Base-by-base conservation (phyloP, 1,140 invertebrate genomes). In the Papilio dardanus region DNA sequence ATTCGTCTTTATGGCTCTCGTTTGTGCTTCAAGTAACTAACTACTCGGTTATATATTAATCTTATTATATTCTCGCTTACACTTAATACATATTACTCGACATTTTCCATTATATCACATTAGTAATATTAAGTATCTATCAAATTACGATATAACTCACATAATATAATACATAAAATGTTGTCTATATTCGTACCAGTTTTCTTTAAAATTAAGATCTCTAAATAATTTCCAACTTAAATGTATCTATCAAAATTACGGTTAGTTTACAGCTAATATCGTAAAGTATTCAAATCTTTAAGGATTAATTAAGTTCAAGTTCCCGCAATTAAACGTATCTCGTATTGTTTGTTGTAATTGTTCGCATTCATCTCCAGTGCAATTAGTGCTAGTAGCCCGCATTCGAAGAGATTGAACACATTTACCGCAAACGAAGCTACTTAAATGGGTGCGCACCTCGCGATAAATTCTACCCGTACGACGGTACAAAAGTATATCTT, bases 341-440 rank as follows among this genome's bases (percentile, higher is more conserved):
- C 74, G 69, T 71, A 69, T 69, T 76, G 71, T 78, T 54, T 42
- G 33, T 10, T 42, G 67, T 37, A 69, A 79, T 77, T 30, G 77
- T 30, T 12, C 30, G 19, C 75, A 78, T 80, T 77, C 71, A 54
- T 81, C 69, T 73, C 58, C 67, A 4, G 30, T 71, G 77, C 76
- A 79, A 81, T 81, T 79, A 79, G 71, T 74, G 62, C 42, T 24
- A 31, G 69, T 67, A 35, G 50, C 35, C 35, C 19, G 67, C 76
- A 24, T 37, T 65, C 54, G 31, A 46, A 68, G 67, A 75, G 42
- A 79, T 79, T 79, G 74, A 62, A 69, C 68, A 68, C 76, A 79
- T 79, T 79, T 54, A 71, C 62, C 42, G 66, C 35, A 31, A 73
- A 33, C 58, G 67, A 69, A 69, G 35, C 35, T 35, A 24, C 67